phyloP scores from a whole-genome alignment of 2,113 vertebrate genomes.

The Collichthys lucidus region DNA sequence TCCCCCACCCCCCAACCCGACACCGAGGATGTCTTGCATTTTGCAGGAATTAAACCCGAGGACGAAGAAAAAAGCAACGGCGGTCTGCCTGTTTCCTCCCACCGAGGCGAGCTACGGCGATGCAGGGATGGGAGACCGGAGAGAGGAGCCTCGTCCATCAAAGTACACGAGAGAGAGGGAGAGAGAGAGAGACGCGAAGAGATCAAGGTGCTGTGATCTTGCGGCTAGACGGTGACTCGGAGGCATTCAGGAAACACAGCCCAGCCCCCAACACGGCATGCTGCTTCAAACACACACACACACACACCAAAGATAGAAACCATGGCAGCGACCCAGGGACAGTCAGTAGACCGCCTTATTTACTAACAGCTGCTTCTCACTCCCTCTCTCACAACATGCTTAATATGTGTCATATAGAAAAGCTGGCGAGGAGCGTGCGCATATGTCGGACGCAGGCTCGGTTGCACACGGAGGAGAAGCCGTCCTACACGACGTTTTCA shows the following conservation, averaged over 20 bases:
- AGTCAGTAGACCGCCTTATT: conserved; percentile 87
- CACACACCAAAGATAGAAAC: conserved; percentile 87
- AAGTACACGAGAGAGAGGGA: conserved; percentile 38
- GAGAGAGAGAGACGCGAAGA: conserved; percentile 29
- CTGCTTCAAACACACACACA: conserved; percentile 63
- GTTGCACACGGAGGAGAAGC: neutral
- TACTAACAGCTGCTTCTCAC: conserved; percentile 86
- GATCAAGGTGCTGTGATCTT: conserved; percentile 72
- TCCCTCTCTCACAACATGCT: conserved; percentile 49
- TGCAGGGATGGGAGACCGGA: conserved; percentile 46
- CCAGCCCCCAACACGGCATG: conserved; percentile 54
- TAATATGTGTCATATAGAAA: conserved; percentile 36
- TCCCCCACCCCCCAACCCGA: neutral
- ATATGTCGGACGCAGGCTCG: conserved; percentile 31
- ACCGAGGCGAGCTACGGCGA: conserved; percentile 40
- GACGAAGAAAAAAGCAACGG: conserved; percentile 14
- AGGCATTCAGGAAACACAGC: conserved; percentile 57
- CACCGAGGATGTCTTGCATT: conserved; percentile 27
- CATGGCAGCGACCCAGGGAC: conserved; percentile 73
- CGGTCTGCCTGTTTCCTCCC: conserved; percentile 42
- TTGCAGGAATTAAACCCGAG: conserved; percentile 42
- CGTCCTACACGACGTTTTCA: neutral
- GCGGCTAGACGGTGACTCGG: conserved; percentile 46
- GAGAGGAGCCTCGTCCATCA: conserved; percentile 57
- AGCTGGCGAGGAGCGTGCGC: conserved; percentile 7